Conservation (phyloP, 2,113 vertebrate genomes). For the Microtus richardsoni region DNA sequence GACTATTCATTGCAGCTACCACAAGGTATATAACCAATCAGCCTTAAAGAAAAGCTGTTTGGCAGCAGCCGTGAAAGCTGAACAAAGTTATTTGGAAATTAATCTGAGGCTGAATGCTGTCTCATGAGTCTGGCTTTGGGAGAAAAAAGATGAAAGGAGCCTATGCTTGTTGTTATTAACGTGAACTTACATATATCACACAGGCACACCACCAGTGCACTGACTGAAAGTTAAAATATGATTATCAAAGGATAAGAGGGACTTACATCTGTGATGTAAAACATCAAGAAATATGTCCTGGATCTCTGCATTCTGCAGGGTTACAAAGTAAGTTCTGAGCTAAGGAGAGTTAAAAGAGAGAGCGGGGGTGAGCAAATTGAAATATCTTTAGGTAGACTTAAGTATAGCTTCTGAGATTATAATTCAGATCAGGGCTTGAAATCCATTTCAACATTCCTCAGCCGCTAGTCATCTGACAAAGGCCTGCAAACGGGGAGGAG, state of each 20-base stretch:
- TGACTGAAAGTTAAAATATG: constrained; percentile 78
- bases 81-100: constrained; percentile 92
- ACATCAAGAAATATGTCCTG: constrained; percentile 66
- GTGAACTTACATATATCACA: constrained; percentile 59
- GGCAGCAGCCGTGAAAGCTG: constrained; percentile 89
- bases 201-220: constrained; percentile 38
- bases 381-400: constrained; percentile 81
- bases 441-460: constrained; percentile 85
- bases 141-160: constrained; percentile 86
- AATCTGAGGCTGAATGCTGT: constrained; percentile 92
- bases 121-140: constrained; percentile 90
- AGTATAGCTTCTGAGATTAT: constrained; percentile 79
- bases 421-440: constrained; percentile 83
- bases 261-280: constrained; percentile 66
- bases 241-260: constrained; percentile 79
- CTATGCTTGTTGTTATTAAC: constrained; percentile 67
- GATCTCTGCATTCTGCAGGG: constrained; percentile 60
- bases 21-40: constrained; percentile 72
- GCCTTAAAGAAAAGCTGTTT: constrained; percentile 82
- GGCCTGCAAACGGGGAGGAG: constrained; percentile 84
- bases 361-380: constrained; percentile 66
- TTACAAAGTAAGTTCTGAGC: constrained; percentile 35
- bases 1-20: constrained; percentile 82
- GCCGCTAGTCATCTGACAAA: constrained; percentile 82
- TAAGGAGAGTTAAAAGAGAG: constrained; percentile 50